A percentile compares a stretch with the other conserved stretches of the same genome.
These are phyloP conservation scores for Epinotia bilunana DNA, from an alignment of 2,888 invertebrate genomes.

Conservation along the genomic window DNA sequence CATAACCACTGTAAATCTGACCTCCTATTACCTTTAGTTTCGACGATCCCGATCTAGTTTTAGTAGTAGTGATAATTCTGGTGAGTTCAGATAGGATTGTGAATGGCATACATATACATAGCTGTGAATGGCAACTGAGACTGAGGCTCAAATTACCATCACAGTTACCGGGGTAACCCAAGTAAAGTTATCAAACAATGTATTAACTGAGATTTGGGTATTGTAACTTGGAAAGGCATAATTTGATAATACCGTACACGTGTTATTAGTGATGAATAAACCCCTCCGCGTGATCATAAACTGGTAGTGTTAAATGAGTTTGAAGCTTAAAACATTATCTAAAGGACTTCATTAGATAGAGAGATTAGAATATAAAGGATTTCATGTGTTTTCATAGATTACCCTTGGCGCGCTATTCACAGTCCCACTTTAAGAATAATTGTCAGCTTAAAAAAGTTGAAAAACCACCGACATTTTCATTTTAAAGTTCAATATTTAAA, in stretches of 20 bases:
- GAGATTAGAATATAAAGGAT: no score
- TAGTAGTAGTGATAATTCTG: not conserved
- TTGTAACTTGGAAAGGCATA: conserved; percentile 1
- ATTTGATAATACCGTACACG: conserved; percentile 3
- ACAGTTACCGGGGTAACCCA: conserved; percentile 15
- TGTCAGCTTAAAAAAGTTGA: no score
- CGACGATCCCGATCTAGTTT: not conserved
- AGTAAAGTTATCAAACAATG: conserved; percentile 8
- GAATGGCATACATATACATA: no score
- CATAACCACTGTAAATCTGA: not conserved
- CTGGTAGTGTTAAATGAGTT: not conserved
- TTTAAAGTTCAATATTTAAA: no score
- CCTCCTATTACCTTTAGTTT: not conserved
- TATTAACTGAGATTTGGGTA: conserved; percentile 12
- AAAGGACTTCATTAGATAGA: not conserved
- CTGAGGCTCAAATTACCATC: conserved; percentile 14
- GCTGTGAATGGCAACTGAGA: conserved; percentile 6
- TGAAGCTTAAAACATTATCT: not conserved
- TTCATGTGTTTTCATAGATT: no score
- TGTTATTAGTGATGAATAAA: not conserved
- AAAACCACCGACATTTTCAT: no score
- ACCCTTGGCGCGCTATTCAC: no score
- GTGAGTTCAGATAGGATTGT: not conserved
- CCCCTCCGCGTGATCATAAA: not conserved
- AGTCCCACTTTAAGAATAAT: no score